phyloP scores from a whole-genome alignment of 2,888 invertebrate genomes.

The Eupithecia inturbata region DNA sequence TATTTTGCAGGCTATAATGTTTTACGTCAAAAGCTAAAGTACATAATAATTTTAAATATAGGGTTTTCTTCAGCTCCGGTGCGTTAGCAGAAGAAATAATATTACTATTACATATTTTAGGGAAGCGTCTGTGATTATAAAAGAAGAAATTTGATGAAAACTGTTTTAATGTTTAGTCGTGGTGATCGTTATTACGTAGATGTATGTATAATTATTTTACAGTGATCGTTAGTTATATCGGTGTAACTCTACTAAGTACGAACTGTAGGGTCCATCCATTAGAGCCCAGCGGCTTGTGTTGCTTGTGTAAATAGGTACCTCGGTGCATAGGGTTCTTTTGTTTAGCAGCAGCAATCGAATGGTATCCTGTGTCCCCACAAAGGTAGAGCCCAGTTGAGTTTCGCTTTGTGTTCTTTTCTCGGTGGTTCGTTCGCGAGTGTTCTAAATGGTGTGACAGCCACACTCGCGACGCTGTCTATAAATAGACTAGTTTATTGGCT shows the following conservation, averaged over 20 bases:
- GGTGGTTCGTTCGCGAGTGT: conserved; percentile 47
- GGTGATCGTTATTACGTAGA: conserved; percentile 59
- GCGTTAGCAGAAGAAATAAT: conserved; percentile 62
- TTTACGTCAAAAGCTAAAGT: conserved; percentile 72
- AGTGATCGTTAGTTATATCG: conserved; percentile 66
- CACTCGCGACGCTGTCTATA: conserved; percentile 36
- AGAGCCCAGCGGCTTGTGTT: conserved; percentile 1
- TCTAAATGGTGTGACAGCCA: conserved; percentile 34
- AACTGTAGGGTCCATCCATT: background rate
- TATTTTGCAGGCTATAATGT: conserved; percentile 75
- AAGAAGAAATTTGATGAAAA: conserved; percentile 80
- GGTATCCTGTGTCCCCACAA: background rate
- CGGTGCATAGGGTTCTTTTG: conserved; percentile 36
- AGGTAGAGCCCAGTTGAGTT: conserved; percentile 49
- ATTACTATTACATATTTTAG: conserved; percentile 79
- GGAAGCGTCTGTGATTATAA: conserved; percentile 84
- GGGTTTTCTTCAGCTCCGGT: conserved; percentile 71
- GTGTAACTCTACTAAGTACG: conserved; percentile 47
- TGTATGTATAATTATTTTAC: conserved; percentile 56
- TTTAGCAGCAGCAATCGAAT: conserved; percentile 55
- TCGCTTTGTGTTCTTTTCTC: conserved; percentile 50
- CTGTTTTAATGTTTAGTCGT: conserved; percentile 74
- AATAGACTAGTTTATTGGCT: conserved; percentile 48
- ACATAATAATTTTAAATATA: conserved; percentile 65
- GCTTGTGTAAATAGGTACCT: conserved; percentile 6